Evolutionary conservation across 2,888 invertebrate species (phyloP).

Genomic region (Penaeus monodon): DNA sequence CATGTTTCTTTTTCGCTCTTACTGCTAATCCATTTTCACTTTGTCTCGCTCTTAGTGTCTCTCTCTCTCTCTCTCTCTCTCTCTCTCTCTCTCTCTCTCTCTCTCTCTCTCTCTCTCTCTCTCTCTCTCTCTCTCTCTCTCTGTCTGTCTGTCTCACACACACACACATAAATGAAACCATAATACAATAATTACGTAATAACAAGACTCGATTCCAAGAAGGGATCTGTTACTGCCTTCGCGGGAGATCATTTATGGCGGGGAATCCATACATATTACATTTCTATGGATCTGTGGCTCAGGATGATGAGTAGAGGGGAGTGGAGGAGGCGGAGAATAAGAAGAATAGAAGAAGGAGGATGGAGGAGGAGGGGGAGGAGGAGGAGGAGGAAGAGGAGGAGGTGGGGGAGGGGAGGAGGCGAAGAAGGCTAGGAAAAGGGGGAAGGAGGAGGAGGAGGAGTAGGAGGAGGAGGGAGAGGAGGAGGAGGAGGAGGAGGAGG

Average conservation of each 20-base stretch:
- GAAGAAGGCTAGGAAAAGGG: not conserved
- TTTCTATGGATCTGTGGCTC: too few species aligned
- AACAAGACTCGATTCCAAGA: not conserved
- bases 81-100: not conserved
- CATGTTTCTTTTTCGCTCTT: too few species aligned
- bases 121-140: not conserved
- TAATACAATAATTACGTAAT: conserved; percentile 11
- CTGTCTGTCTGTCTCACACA: not conserved
- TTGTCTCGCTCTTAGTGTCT: not conserved
- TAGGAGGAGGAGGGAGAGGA: too few species aligned
- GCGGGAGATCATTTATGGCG: too few species aligned
- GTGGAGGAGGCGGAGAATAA: not conserved
- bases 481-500: too few species aligned
- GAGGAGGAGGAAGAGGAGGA: not conserved
- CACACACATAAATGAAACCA: not conserved
- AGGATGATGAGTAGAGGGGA: not conserved
- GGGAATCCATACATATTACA: too few species aligned
- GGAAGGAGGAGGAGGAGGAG: not conserved
- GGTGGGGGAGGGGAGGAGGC: not conserved
- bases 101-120: not conserved
- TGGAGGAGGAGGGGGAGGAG: not conserved
- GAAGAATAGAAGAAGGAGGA: not conserved
- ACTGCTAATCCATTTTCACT: not conserved
- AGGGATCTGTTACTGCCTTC: too few species aligned
- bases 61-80: not conserved